Conservation (phyloP, 2,797 vertebrate genomes). For the Danio aesculapii region DNA sequence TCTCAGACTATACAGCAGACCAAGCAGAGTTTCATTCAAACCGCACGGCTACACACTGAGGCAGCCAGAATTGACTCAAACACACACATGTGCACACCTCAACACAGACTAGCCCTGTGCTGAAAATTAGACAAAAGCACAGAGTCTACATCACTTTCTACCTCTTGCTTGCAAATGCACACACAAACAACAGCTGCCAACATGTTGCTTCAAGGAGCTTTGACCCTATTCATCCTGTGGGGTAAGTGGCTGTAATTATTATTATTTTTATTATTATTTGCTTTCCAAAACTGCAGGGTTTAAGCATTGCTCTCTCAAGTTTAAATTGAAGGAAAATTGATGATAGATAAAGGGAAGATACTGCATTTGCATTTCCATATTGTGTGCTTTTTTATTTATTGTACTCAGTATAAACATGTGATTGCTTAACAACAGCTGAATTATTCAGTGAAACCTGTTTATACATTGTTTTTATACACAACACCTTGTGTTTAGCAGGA, state of each 20-base stretch:
- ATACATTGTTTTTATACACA: not conserved
- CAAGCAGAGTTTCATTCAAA: slow-evolving; percentile 25
- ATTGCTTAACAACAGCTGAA: not conserved
- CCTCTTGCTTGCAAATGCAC: slow-evolving; percentile 37
- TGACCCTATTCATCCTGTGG: slow-evolving; percentile 66
- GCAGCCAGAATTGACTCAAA: slow-evolving; percentile 1
- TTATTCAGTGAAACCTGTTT: slow-evolving; percentile 20
- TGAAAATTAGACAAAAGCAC: not conserved
- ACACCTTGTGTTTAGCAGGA: not conserved
- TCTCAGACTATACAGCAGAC: not conserved
- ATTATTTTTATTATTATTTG: not conserved
- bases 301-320: not conserved
- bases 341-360: not conserved
- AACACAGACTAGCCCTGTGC: slow-evolving; percentile 12
- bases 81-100: slow-evolving; percentile 31
- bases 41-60: not conserved
- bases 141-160: slow-evolving; percentile 9
- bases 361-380: not conserved
- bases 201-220: slow-evolving; percentile 69
- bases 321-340: not conserved
- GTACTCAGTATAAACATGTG: not conserved
- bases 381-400: not conserved
- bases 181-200: slow-evolving; percentile 60
- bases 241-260: slow-evolving; percentile 75
- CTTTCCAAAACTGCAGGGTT: not conserved